Percentiles rank a stretch among this genome's conserved stretches.
phyloP scores from a whole-genome alignment of 2,113 vertebrate genomes.

The Pagrus major region DNA sequence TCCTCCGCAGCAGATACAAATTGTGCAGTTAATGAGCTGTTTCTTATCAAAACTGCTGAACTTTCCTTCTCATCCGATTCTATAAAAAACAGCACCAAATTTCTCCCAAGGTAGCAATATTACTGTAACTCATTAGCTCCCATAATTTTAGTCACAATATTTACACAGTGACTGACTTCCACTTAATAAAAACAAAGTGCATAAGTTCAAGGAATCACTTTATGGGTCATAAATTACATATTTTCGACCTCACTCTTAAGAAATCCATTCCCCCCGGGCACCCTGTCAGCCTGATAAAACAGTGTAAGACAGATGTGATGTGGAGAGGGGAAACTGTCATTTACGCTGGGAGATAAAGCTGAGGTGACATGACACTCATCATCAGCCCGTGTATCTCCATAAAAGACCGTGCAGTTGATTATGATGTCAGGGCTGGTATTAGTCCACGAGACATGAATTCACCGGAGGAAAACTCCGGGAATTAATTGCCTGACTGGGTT shows the following conservation, averaged over 20 bases:
- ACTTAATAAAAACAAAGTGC: not conserved
- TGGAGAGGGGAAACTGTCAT: slow-evolving; percentile 13
- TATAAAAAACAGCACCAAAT: slow-evolving; percentile 24
- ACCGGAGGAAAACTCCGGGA: slow-evolving; percentile 17
- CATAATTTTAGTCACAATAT: not conserved
- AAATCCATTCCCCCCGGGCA: slow-evolving; percentile 29
- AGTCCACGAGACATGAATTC: slow-evolving; percentile 37
- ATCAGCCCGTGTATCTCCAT: slow-evolving; percentile 46
- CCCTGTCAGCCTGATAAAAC: slow-evolving; percentile 35
- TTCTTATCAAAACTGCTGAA: slow-evolving; percentile 23
- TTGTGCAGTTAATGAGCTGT: slow-evolving; percentile 27
- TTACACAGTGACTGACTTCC: not conserved
- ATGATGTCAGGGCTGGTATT: slow-evolving; percentile 23
- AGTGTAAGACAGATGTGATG: slow-evolving; percentile 7
- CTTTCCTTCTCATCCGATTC: slow-evolving; percentile 18
- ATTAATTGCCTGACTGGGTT: slow-evolving; percentile 63
- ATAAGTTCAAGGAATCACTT: slow-evolving; percentile 25
- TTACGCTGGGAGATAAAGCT: slow-evolving; percentile 49
- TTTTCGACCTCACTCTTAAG: slow-evolving; percentile 8
- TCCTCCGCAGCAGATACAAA: slow-evolving; percentile 16
- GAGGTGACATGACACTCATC: slow-evolving; percentile 23
- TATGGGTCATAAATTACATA: not conserved
- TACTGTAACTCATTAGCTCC: not conserved
- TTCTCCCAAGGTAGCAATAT: slow-evolving; percentile 11
- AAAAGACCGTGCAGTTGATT: slow-evolving; percentile 17